Percentiles rank a stretch among this genome's conserved stretches.
Evolutionary conservation across 2,113 vertebrate species (phyloP).

Genomic region (Scomber japonicus): DNA sequence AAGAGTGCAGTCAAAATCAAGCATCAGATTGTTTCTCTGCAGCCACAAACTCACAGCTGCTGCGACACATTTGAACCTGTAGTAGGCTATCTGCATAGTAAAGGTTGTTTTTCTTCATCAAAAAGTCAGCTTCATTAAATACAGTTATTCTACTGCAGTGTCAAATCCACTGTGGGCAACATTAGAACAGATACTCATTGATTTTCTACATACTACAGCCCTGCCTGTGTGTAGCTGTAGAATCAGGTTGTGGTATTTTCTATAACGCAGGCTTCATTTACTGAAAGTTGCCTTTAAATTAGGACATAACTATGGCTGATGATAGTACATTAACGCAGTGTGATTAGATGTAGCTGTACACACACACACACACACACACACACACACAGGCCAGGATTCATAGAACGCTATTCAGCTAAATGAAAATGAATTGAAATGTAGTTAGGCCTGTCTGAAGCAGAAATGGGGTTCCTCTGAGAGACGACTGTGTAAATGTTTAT

Average conservation of each 20-base stretch:
- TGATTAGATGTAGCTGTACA: too few relatives aligned
- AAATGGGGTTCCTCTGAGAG: background rate
- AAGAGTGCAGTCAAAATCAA: slow-evolving; percentile 24
- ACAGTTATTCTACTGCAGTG: background rate
- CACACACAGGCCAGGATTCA: background rate
- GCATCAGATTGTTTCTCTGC: slow-evolving; percentile 11
- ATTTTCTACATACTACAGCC: slow-evolving; percentile 10
- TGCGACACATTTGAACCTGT: slow-evolving; percentile 18
- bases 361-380: background rate
- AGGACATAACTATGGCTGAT: background rate
- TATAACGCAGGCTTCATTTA: background rate
- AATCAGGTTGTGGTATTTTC: background rate
- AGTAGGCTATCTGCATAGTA: background rate
- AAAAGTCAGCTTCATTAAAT: background rate
- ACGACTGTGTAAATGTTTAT: background rate
- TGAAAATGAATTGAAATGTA: background rate
- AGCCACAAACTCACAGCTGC: slow-evolving; percentile 35
- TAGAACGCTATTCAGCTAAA: background rate
- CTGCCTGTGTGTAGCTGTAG: background rate
- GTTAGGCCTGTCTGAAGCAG: background rate
- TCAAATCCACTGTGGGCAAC: background rate
- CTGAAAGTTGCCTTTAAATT: background rate
- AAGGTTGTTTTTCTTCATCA: background rate
- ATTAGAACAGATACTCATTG: background rate
- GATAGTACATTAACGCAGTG: background rate